Evolutionary conservation across 1,140 invertebrate species (phyloP).

Genomic region (Dolichoris vasculosae): DNA sequence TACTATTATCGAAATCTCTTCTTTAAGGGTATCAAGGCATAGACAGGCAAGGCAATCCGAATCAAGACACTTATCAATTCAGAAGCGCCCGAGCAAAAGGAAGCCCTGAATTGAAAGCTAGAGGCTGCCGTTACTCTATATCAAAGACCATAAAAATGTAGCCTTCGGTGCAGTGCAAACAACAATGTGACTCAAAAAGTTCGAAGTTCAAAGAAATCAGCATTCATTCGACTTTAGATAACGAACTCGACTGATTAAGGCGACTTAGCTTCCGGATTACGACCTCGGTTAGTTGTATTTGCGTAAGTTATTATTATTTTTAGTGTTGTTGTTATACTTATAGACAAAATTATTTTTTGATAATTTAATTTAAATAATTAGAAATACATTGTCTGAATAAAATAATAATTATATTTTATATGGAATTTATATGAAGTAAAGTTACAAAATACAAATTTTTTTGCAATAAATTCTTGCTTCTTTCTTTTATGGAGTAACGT

Average conservation of each 20-base stretch:
- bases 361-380: too few relatives aligned
- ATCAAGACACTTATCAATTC: conserved; percentile 62
- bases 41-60: conserved; percentile 59
- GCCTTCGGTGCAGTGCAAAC: conserved; percentile 11
- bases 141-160: conserved; percentile 45
- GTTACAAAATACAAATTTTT: too few relatives aligned
- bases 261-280: conserved; percentile 39
- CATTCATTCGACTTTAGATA: not conserved
- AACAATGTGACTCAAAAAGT: too few relatives aligned
- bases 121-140: conserved; percentile 63
- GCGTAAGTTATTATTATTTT: too few relatives aligned
- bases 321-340: too few relatives aligned
- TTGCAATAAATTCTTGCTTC: too few relatives aligned
- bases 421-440: too few relatives aligned
- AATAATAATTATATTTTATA: too few relatives aligned
- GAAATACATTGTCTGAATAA: too few relatives aligned
- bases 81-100: conserved; percentile 57
- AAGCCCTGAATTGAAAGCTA: not conserved
- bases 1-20: conserved; percentile 53
- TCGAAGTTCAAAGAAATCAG: conserved; percentile 32
- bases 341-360: too few relatives aligned
- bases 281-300: conserved; percentile 71
- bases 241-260: not conserved
- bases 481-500: too few relatives aligned
- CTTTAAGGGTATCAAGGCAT: conserved; percentile 9